Conservation (phyloP, 2,888 invertebrate genomes). For the Colostygia pectinataria region DNA sequence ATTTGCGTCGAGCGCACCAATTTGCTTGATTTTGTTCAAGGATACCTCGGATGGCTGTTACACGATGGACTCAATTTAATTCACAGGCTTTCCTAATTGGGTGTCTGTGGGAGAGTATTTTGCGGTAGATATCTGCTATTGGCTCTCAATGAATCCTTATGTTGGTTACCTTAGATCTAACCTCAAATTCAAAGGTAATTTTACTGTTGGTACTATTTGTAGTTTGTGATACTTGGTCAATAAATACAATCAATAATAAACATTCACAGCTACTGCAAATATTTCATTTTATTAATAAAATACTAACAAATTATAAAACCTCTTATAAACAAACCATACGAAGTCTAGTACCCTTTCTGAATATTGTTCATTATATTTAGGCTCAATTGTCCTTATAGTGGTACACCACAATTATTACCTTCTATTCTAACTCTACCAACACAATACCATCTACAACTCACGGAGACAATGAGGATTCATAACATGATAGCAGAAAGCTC, state of each 20-base stretch:
- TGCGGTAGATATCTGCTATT: no score
- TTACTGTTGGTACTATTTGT: no score
- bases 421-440: conserved; percentile 7
- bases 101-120: conserved; percentile 5
- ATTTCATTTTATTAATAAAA: no score
- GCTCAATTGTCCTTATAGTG: background rate
- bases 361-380: background rate
- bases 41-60: conserved; percentile 37
- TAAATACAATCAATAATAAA: no score
- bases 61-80: conserved; percentile 29
- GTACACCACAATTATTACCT: conserved; percentile 19
- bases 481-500: conserved; percentile 30
- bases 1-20: conserved; percentile 61
- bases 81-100: conserved; percentile 7
- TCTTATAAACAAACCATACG: no score
- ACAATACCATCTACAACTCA: conserved; percentile 20
- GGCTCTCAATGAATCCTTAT: no score
- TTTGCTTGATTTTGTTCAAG: conserved; percentile 68
- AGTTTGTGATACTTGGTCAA: no score
- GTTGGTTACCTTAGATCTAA: no score
- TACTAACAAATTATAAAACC: no score
- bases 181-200: no score
- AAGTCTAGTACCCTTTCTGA: background rate
- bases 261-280: no score
- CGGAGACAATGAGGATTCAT: conserved; percentile 31